phyloP scores from a whole-genome alignment of 2,888 invertebrate species.

The Macrophya annulata region DNA sequence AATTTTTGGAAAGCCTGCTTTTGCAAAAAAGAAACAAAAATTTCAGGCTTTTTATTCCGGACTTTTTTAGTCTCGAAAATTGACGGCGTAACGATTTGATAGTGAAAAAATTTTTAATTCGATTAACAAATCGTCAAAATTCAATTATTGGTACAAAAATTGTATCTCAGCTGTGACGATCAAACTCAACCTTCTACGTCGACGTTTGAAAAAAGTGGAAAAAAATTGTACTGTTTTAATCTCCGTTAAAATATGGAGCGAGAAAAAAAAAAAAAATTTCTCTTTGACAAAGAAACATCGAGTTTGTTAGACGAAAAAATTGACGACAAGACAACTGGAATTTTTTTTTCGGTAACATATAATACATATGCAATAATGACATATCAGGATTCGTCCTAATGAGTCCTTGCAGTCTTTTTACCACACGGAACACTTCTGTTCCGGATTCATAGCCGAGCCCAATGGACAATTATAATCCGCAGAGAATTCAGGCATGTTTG shows the following conservation, averaged over 20 bases:
- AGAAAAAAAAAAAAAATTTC: background rate
- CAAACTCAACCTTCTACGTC: constrained; percentile 14
- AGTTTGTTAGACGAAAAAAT: constrained; percentile 16
- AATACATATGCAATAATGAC: background rate
- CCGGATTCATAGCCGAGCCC: constrained; percentile 84
- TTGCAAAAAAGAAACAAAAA: background rate
- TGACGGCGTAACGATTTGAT: background rate
- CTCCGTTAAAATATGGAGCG: background rate
- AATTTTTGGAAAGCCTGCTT: background rate
- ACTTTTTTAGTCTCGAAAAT: background rate
- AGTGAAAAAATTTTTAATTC: background rate
- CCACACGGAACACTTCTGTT: constrained; percentile 84
- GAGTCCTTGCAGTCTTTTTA: constrained; percentile 73
- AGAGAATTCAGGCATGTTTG: constrained; percentile 84
- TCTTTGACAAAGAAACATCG: background rate
- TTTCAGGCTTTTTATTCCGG: no score
- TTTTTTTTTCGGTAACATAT: constrained; percentile 11
- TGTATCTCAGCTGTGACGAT: background rate
- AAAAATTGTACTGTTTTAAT: background rate
- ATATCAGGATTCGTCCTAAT: background rate
- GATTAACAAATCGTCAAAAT: background rate
- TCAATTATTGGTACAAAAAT: background rate
- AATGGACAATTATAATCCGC: constrained; percentile 84
- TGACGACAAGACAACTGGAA: constrained; percentile 22
- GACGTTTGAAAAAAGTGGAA: background rate